phyloP scores from a whole-genome alignment of 2,113 vertebrate species.

The Trogon melanurus region DNA sequence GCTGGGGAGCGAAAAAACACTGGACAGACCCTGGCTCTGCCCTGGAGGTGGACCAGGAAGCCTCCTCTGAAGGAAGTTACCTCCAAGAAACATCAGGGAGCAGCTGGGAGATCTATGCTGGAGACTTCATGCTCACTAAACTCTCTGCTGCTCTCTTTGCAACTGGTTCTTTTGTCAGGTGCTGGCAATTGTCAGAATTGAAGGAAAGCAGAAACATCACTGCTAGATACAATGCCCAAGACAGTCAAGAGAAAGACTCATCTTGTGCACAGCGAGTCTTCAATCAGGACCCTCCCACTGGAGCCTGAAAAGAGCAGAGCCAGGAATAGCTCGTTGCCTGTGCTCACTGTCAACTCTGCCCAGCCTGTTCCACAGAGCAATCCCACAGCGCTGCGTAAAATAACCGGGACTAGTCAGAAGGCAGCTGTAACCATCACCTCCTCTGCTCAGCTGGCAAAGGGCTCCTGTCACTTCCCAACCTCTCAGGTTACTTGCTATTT shows the following conservation, averaged over 20 bases:
- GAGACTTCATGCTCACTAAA: background rate
- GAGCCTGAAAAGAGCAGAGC: background rate
- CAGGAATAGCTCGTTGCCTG: conserved; percentile 29
- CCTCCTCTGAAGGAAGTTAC: background rate
- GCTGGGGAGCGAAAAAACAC: background rate
- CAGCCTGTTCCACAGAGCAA: conserved; percentile 6
- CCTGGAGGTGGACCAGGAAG: background rate
- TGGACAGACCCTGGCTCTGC: background rate
- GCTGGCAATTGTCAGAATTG: background rate
- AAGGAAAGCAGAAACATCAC: background rate
- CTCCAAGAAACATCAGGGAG: background rate
- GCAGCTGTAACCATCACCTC: conserved; percentile 40
- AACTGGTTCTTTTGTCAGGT: background rate
- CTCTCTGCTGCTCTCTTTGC: background rate
- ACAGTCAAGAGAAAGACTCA: background rate
- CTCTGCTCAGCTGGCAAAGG: conserved; percentile 8
- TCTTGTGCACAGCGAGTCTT: background rate
- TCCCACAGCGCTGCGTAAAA: background rate
- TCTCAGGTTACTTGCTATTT: conserved; percentile 5
- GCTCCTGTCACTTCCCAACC: conserved; percentile 1
- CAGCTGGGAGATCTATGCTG: background rate
- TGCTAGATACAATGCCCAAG: background rate
- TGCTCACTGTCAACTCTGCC: conserved; percentile 15
- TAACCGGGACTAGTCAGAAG: background rate
- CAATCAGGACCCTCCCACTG: background rate